Conservation (phyloP, 2,888 invertebrate species). For the Drosophila stalkeri region DNA sequence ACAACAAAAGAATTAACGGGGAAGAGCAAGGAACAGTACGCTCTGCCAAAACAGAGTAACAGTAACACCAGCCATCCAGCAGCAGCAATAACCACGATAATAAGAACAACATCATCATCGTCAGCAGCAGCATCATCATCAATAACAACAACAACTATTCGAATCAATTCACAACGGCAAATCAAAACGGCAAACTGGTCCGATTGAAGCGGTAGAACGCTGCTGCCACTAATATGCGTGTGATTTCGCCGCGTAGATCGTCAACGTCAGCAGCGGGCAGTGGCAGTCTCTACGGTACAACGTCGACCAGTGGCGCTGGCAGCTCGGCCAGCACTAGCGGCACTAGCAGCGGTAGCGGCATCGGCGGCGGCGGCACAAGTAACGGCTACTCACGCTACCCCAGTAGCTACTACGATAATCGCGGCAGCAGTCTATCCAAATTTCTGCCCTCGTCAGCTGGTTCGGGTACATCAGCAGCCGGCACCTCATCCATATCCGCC, state of each 20-base stretch:
- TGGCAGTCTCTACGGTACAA: conserved; percentile 84
- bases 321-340: conserved; percentile 59
- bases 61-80: not conserved
- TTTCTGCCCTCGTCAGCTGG: conserved; percentile 64
- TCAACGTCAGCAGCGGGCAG: conserved; percentile 84
- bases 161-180: conserved; percentile 12
- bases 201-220: conserved; percentile 63
- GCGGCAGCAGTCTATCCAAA: conserved; percentile 79
- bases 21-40: conserved; percentile 2
- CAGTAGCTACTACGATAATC: conserved; percentile 76
- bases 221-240: conserved; percentile 85
- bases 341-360: conserved; percentile 42
- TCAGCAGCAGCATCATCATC: not conserved
- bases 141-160: conserved; percentile 5
- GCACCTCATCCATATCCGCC: conserved; percentile 48
- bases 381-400: conserved; percentile 79
- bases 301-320: conserved; percentile 75
- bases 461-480: conserved; percentile 31
- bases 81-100: conserved; percentile 4
- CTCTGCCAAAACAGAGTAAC: conserved; percentile 4
- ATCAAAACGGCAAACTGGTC: conserved; percentile 58
- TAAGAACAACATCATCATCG: conserved; percentile 5
- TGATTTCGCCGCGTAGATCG: conserved; percentile 85
- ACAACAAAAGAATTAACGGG: conserved; percentile 4
- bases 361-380: conserved; percentile 47